These are phyloP conservation scores for Diabrotica undecimpunctata DNA, from an alignment of 1,140 invertebrate genomes.

Conservation along the genomic window DNA sequence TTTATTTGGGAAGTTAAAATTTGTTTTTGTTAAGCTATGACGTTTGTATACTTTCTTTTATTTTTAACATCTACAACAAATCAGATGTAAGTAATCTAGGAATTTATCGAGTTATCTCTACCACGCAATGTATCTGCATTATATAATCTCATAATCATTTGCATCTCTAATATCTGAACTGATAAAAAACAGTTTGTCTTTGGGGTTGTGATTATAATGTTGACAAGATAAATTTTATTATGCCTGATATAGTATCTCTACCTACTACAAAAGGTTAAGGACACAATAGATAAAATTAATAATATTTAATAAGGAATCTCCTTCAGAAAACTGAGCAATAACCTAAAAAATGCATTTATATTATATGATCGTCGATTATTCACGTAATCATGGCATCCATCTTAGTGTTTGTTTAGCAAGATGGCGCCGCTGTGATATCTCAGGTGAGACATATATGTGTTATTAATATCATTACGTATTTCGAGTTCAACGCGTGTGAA, in stretches of 20 bases:
- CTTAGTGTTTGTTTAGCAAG: slow-evolving; percentile 26
- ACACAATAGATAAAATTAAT: slow-evolving; percentile 36
- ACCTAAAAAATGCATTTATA: slow-evolving; percentile 3
- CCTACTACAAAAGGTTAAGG: slow-evolving; percentile 32
- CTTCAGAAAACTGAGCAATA: slow-evolving; percentile 9
- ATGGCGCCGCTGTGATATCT: slow-evolving; percentile 23
- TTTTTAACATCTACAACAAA: too few relatives aligned
- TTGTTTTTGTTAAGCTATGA: too few relatives aligned
- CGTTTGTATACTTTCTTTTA: too few relatives aligned
- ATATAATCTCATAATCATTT: slow-evolving; percentile 12
- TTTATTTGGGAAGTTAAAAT: too few relatives aligned
- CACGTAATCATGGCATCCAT: slow-evolving; percentile 20
- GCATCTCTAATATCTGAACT: slow-evolving; percentile 21
- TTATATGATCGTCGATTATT: neutral
- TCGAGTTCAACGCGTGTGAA: slow-evolving; percentile 9
- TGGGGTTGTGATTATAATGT: slow-evolving; percentile 37
- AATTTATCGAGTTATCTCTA: neutral
- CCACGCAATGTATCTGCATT: slow-evolving; percentile 2
- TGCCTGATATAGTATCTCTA: slow-evolving; percentile 32
- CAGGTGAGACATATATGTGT: slow-evolving; percentile 11
- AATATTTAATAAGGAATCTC: slow-evolving; percentile 42
- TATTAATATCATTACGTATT: slow-evolving; percentile 10
- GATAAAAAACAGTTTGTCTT: slow-evolving; percentile 32
- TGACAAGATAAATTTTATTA: slow-evolving; percentile 39
- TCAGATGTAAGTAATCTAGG: too few relatives aligned